phyloP scores from a whole-genome alignment of 2,797 vertebrate species.

The Cossypha dichroa region DNA sequence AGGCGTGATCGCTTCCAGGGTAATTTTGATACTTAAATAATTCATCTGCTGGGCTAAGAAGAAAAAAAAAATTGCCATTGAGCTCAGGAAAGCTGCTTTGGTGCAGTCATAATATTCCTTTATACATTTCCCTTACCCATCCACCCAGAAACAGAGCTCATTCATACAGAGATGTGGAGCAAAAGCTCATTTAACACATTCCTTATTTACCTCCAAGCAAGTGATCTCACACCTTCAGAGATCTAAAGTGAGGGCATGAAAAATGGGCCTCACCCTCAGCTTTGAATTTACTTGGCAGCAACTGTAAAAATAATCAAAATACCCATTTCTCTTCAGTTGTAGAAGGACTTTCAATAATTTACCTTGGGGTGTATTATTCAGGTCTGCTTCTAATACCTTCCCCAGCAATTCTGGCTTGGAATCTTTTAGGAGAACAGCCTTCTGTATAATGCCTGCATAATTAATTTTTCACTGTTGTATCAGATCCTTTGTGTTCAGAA shows the following conservation, averaged over 20 bases:
- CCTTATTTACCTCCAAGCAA: neutral
- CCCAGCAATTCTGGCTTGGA: neutral
- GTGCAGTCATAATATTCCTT: neutral
- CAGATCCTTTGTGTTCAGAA: slow-evolving; percentile 11
- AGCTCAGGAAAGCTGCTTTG: neutral
- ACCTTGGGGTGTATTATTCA: neutral
- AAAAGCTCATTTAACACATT: neutral
- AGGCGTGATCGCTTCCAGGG: neutral
- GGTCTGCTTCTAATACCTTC: neutral
- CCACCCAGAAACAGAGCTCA: neutral
- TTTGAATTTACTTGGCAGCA: neutral
- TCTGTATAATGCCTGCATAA: neutral
- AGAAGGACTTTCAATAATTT: neutral
- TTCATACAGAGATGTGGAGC: neutral
- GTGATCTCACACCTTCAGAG: neutral
- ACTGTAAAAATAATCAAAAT: neutral
- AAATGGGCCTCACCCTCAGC: neutral
- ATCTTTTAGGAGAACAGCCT: neutral
- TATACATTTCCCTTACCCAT: neutral
- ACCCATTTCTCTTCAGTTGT: neutral
- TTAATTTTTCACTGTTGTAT: neutral
- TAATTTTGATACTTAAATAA: neutral
- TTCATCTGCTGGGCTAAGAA: neutral
- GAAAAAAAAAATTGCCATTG: neutral
- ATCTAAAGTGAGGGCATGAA: neutral